Evolutionary conservation across 2,797 vertebrate genomes (phyloP), one percentile per base, ranked within the genome.

Genomic region (Anguilla pacifica): DNA sequence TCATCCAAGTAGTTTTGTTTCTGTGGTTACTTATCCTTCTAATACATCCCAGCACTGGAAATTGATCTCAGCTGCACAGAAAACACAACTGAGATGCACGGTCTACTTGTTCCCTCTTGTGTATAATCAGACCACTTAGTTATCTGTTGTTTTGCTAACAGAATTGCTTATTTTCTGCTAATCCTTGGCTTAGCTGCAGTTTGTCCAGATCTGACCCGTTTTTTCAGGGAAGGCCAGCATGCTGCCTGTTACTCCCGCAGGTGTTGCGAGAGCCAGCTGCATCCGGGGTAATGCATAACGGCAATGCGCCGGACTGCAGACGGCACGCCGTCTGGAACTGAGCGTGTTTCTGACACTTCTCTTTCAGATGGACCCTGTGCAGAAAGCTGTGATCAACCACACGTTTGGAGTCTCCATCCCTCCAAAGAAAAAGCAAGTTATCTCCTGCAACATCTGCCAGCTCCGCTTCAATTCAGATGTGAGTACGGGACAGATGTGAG

Each of bases 341-440:
- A 90, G 31, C 25, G 82, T 84, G 49, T 86, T 87, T 89, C 64
- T 87, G 86, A 86, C 90, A 31, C 88, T 89, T 92, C 9, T 93
- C 94, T 88, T 95, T 88, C 95, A 99, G 98, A 99, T 99, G 98
- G 98, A 99, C 96, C 98, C 98, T 22, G 98, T 99, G 91, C 98
- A 99, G 95, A 99, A 99, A 94, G 98, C 98, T 31, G 97, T 99
- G 83, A 99, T 99, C 94, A 99, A 99, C 94, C 98, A 99, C 94
- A 99, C 98, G 0, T 99, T 99, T 94, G 98, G 98, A 84, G 97
- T 99, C 86, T 98, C 97, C 87, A 95, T 98, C 95, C 96, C 97
- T 87, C 97, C 97, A 86, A 99, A 97, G 94, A 99, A 97, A 95
- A 99, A 98, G 88, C 98, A 98, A 95, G 95, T 99, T 0, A 98